phyloP scores from a whole-genome alignment of 1,140 invertebrate species.

The Magallana ariakensis region DNA sequence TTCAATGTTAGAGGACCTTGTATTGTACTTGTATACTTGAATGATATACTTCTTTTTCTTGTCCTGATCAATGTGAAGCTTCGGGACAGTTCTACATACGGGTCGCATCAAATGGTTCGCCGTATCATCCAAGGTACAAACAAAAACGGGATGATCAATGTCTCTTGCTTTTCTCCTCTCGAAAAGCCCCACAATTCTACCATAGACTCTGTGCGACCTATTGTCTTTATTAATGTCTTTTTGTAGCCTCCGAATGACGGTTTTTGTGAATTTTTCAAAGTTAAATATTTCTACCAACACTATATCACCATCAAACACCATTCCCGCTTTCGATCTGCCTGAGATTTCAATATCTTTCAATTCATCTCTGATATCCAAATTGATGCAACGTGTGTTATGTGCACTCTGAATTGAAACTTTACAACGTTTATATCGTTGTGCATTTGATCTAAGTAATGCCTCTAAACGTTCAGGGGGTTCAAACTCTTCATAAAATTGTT shows the following conservation, averaged over 20 bases:
- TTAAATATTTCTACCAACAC: constrained; percentile 70
- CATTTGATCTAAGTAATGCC: constrained; percentile 28
- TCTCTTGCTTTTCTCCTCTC: constrained; percentile 54
- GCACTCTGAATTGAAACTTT: constrained; percentile 58
- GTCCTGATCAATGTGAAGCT: constrained; percentile 66
- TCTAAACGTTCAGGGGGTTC: background rate
- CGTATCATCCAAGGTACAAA: constrained; percentile 65
- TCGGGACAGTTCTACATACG: constrained; percentile 73
- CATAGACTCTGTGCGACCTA: constrained; percentile 49
- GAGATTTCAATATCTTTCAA: constrained; percentile 64
- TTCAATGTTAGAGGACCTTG: background rate
- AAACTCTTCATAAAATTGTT: constrained; percentile 39
- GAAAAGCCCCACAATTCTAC: constrained; percentile 66
- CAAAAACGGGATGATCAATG: constrained; percentile 61
- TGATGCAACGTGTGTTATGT: constrained; percentile 54
- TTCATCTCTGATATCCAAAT: constrained; percentile 40
- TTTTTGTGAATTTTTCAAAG: constrained; percentile 26
- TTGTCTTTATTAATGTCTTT: constrained; percentile 1
- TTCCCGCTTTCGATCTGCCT: constrained; percentile 68
- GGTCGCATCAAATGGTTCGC: constrained; percentile 68
- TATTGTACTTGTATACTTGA: constrained; percentile 54
- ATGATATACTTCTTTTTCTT: constrained; percentile 42
- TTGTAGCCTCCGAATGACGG: constrained; percentile 36
- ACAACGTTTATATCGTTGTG: constrained; percentile 57
- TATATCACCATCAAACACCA: constrained; percentile 67